These are phyloP conservation scores for Theocolax elegans DNA, from an alignment of 1,140 invertebrate genomes.

Conservation along the genomic window DNA sequence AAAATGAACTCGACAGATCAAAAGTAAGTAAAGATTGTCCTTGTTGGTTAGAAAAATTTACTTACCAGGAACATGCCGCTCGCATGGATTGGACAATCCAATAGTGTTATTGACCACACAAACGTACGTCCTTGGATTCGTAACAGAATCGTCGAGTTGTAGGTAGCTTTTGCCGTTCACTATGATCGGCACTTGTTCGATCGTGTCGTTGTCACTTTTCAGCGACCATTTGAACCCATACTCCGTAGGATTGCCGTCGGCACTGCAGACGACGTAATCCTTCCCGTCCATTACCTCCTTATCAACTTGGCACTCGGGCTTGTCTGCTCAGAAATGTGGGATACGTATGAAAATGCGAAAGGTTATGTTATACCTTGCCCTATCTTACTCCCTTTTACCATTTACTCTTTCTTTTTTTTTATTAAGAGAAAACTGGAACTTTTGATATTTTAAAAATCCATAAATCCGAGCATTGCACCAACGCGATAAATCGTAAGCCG, in stretches of 20 bases:
- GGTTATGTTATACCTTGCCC: constrained; percentile 17
- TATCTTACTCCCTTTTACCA: background rate
- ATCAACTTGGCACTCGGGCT: constrained; percentile 85
- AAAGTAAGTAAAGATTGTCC: too few relatives aligned
- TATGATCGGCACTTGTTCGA: constrained; percentile 66
- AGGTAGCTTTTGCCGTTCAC: constrained; percentile 73
- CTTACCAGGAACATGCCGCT: constrained; percentile 75
- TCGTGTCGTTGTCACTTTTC: constrained; percentile 83
- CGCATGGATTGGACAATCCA: constrained; percentile 79
- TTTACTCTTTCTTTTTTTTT: background rate
- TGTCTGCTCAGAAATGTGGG: constrained; percentile 72
- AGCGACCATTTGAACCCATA: constrained; percentile 87
- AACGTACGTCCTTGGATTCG: constrained; percentile 81
- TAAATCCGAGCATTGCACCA: constrained; percentile 16
- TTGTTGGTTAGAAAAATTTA: too few relatives aligned
- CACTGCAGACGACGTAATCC: constrained; percentile 83
- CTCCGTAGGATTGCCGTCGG: constrained; percentile 82
- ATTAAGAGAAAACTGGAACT: background rate
- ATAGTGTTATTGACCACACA: constrained; percentile 87
- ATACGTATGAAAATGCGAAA: constrained; percentile 30
- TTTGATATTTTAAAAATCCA: constrained; percentile 1
- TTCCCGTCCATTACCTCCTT: constrained; percentile 77
- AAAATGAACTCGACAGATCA: too few relatives aligned
- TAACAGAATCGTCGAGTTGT: constrained; percentile 73
- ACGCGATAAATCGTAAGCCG: constrained; percentile 11